Conservation (phyloP, 2,113 vertebrate genomes). For the Malurus alboscapulatus region DNA sequence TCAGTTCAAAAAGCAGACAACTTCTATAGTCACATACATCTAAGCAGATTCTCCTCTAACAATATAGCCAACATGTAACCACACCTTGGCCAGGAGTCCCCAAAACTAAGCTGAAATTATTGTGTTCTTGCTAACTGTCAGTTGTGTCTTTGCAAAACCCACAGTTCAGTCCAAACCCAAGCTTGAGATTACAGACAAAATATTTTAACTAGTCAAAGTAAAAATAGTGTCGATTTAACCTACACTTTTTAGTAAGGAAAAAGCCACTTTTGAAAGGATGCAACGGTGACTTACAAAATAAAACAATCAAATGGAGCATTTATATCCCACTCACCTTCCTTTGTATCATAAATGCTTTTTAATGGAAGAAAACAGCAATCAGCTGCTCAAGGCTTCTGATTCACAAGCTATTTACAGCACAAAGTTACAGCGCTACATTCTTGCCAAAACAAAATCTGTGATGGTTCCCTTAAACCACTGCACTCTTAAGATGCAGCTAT, state of each 20-base stretch:
- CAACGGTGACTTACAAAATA: not conserved
- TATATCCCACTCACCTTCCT: not conserved
- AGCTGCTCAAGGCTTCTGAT: conserved; percentile 27
- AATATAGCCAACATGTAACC: not conserved
- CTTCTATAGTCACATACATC: not conserved
- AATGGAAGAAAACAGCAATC: not conserved
- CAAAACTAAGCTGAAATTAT: not conserved
- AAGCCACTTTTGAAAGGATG: not conserved
- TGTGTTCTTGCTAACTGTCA: not conserved
- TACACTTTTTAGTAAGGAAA: not conserved
- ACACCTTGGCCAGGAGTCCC: not conserved
- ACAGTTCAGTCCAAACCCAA: not conserved
- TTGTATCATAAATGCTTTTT: not conserved
- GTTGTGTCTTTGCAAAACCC: not conserved
- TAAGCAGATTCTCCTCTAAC: not conserved
- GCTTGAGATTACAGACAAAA: not conserved
- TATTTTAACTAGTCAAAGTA: not conserved
- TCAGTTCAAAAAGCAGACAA: not conserved
- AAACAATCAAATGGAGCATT: not conserved
- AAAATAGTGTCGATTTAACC: not conserved
- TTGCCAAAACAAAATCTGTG: not conserved
- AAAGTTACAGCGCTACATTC: not conserved
- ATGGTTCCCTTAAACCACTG: not conserved
- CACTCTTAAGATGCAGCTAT: not conserved
- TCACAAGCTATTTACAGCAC: conserved; percentile 13